Percentiles rank a stretch among this genome's conserved stretches.
These are phyloP conservation scores for Lycocerus yunnanus DNA, from an alignment of 2,888 invertebrate species.

Conservation along the genomic window DNA sequence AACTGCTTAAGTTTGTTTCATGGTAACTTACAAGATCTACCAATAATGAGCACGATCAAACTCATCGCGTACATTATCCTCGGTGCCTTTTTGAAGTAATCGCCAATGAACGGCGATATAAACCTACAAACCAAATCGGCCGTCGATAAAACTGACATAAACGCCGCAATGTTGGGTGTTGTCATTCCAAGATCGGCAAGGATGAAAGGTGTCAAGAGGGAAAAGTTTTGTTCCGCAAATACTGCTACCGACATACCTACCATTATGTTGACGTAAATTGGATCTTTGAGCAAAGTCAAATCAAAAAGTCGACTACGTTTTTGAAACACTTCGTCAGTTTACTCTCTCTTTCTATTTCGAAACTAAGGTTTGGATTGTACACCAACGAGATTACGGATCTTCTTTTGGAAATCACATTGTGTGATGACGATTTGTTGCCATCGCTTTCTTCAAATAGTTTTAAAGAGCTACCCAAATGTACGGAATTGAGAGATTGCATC, in stretches of 20 bases:
- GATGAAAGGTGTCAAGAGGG: constrained; percentile 68
- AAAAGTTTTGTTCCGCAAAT: constrained; percentile 73
- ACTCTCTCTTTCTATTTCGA: constrained; percentile 36
- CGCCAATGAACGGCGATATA: constrained; percentile 68
- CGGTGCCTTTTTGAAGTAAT: constrained; percentile 64
- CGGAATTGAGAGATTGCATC: constrained; percentile 53
- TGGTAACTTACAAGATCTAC: constrained; percentile 64
- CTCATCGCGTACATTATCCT: constrained; percentile 69
- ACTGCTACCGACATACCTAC: constrained; percentile 70
- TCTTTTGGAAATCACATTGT: neutral
- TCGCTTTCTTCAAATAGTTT: constrained; percentile 60
- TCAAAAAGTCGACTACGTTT: constrained; percentile 64
- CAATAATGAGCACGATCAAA: constrained; percentile 62
- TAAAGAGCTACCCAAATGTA: constrained; percentile 65
- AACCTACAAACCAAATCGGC: constrained; percentile 64
- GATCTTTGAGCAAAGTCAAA: constrained; percentile 67
- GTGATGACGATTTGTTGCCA: neutral
- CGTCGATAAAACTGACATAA: constrained; percentile 65
- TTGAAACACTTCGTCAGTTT: constrained; percentile 38
- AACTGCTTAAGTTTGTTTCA: too few relatives aligned
- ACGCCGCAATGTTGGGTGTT: constrained; percentile 63
- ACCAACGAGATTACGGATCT: constrained; percentile 1
- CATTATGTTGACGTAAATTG: constrained; percentile 69
- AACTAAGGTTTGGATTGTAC: constrained; percentile 37
- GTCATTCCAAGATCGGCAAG: constrained; percentile 65